Percentiles rank a stretch among this genome's conserved stretches.
Evolutionary conservation across 2,888 invertebrate species (phyloP).

Genomic region (Aplocera efformata): DNA sequence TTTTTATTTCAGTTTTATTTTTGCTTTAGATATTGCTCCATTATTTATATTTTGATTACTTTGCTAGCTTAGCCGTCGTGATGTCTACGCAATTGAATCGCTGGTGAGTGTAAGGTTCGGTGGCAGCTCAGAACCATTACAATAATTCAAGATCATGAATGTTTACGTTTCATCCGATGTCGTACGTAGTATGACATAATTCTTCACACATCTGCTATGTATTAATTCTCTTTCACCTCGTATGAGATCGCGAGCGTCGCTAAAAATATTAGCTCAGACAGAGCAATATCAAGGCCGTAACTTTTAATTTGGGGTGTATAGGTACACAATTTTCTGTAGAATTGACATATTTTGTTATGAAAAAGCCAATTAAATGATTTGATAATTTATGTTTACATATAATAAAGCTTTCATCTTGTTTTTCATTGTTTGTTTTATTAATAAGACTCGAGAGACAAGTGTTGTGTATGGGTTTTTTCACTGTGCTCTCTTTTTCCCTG

Average conservation of each 20-base stretch:
- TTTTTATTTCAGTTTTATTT: slow-evolving; percentile 1
- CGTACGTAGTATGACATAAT: slow-evolving; percentile 55
- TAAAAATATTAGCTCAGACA: slow-evolving; percentile 68
- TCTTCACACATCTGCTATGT: slow-evolving; percentile 44
- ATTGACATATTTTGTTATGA: slow-evolving; percentile 13
- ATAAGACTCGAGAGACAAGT: no score
- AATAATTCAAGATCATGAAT: slow-evolving; percentile 39
- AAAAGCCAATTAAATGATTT: slow-evolving; percentile 1
- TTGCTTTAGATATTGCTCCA: no score
- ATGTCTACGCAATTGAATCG: no score
- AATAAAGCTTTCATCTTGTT: no score
- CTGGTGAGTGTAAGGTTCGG: slow-evolving; percentile 15
- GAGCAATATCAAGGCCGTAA: slow-evolving; percentile 66
- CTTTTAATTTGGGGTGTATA: slow-evolving; percentile 38
- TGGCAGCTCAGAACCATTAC: slow-evolving; percentile 16
- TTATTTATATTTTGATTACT: no score
- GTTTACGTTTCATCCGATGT: slow-evolving; percentile 41
- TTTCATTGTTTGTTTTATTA: no score
- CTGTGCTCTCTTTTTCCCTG: no score
- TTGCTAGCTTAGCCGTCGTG: no score
- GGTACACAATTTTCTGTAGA: slow-evolving; percentile 31
- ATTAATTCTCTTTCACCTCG: slow-evolving; percentile 61
- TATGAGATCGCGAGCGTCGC: slow-evolving; percentile 52
- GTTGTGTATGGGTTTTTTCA: no score
- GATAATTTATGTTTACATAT: no score